Evolutionary conservation across 2,113 vertebrate species (phyloP).

Genomic region (Prinia subflava): DNA sequence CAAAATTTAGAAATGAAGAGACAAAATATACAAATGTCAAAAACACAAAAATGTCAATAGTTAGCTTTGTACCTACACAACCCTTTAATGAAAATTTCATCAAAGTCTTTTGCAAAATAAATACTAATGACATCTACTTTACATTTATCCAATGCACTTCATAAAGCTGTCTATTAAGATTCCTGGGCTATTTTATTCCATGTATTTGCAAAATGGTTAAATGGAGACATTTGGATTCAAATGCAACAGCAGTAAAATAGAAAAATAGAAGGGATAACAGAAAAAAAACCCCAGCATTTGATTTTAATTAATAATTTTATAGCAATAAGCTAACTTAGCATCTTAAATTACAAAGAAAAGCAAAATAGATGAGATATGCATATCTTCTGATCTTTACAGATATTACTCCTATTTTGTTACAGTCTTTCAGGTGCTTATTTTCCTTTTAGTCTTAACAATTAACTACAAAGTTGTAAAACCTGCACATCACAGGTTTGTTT

Average conservation of each 20-base stretch:
- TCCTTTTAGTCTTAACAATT: neutral
- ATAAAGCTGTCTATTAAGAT: neutral
- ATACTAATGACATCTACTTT: neutral
- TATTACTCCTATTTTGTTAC: neutral
- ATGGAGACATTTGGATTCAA: neutral
- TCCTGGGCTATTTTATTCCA: neutral
- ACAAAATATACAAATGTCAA: neutral
- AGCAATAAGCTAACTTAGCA: neutral
- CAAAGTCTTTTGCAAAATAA: neutral
- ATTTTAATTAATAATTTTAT: neutral
- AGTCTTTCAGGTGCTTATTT: neutral
- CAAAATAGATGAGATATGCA: neutral
- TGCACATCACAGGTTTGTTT: neutral
- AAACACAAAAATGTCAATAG: neutral
- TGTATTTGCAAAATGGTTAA: neutral
- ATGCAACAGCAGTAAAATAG: neutral
- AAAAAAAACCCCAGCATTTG: neutral
- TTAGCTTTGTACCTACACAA: neutral
- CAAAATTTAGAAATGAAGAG: neutral
- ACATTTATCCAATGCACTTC: neutral
- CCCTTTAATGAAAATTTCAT: neutral
- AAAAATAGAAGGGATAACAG: neutral
- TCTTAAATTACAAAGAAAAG: neutral
- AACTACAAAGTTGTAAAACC: neutral
- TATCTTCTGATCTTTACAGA: neutral